Evolutionary conservation across 2,113 vertebrate genomes (phyloP).

Genomic region (Melanerpes formicivorus): DNA sequence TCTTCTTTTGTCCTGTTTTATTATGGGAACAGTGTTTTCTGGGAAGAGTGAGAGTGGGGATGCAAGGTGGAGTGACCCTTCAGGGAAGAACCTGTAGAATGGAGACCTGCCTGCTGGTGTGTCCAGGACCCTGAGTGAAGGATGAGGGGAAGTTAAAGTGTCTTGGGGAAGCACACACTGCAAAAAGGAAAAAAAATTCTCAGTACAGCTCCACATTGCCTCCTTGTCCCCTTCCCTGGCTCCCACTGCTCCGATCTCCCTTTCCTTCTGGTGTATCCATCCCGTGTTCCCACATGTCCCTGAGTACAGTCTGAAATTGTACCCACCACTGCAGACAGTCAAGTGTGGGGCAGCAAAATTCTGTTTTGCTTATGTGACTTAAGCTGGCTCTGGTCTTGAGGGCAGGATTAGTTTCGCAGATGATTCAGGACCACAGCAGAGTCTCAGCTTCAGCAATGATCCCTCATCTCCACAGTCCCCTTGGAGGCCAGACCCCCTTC

Average conservation of each 20-base stretch:
- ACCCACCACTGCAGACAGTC: not conserved
- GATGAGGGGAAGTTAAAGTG: not conserved
- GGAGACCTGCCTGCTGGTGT: not conserved
- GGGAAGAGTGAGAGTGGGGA: not conserved
- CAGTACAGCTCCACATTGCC: not conserved
- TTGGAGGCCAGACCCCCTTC: not conserved
- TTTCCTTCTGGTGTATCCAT: not conserved
- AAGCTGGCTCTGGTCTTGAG: not conserved
- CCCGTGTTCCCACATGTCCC: not conserved
- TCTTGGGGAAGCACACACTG: not conserved
- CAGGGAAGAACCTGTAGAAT: not conserved
- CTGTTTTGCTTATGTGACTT: not conserved
- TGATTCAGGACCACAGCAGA: not conserved
- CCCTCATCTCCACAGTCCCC: not conserved
- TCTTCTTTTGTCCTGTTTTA: not conserved
- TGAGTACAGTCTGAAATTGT: not conserved
- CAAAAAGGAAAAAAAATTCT: not conserved
- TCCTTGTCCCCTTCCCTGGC: not conserved
- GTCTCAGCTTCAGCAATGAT: not conserved
- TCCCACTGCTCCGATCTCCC: not conserved
- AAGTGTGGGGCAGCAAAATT: not conserved
- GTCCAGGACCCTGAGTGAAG: not conserved
- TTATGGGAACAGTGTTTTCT: not conserved
- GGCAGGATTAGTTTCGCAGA: not conserved
- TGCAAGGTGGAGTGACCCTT: not conserved